Evolutionary conservation across 2,113 vertebrate species (phyloP), one percentile per base, ranked within the genome.

Genomic region (Tachuris rubrigastra): DNA sequence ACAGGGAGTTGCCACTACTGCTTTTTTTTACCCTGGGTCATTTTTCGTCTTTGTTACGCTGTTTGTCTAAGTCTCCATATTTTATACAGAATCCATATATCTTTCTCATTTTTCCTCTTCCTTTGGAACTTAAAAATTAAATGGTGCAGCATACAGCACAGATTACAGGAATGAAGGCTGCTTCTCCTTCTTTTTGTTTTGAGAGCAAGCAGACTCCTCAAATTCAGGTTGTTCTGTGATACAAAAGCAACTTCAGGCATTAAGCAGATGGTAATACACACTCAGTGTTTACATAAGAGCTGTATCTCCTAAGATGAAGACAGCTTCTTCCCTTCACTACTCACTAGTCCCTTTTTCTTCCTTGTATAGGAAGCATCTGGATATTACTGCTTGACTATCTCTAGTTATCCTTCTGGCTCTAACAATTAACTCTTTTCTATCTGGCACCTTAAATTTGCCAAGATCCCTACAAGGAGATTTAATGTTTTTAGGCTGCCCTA

Each of bases 271-370:
- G 85, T 58, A 49, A 37, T 24, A 59, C 53, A 68, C 25, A 39
- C 44, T 74, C 50, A 1, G 33, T 87, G 52, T 85, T 87, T 89
- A 89, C 69, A 18, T 8, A 80, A 75, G 58, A 96, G 84, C 81
- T 96, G 78, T 53, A 91, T 91, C 83, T 94, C 87, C 87, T 73
- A 74, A 78, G 81, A 93, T 79, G 52, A 87, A 75, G 68, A 49
- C 65, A 92, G 46, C 44, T 85, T 75, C 77, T 91, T 87, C 39
- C 28, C 69, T 75, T 76, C 14, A 0, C 84, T 75, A 65, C 47
- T 68, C 52, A 47, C 60, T 37, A 75, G 52, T 13, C 21, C 49
- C 28, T 72, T 83, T 82, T 76, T 76, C 67, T 44, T 77, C 37
- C 75, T 67, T 74, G n/a, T 71, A 10, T 31, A 63, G 63, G 59